Conservation (phyloP, 2,888 invertebrate genomes). For the Chalcosyrphus nemorum region DNA sequence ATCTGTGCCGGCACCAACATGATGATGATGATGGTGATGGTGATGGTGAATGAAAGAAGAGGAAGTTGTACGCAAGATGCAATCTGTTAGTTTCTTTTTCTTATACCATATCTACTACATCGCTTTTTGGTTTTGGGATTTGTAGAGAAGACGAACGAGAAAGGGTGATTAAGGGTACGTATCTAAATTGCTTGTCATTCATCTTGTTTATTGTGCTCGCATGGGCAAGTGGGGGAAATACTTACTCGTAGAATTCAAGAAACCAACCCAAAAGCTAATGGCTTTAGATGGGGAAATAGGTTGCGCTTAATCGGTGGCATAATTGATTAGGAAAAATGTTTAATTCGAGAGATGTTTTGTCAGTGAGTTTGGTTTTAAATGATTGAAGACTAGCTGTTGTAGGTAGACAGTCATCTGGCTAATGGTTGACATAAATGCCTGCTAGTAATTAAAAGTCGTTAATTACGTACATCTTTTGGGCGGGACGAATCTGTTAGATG, state of each 20-base stretch:
- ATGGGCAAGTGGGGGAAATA: background rate
- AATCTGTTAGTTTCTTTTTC: conserved; percentile 32
- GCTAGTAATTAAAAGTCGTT: conserved; percentile 11
- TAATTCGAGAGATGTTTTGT: conserved; percentile 1
- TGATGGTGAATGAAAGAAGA: conserved; percentile 39
- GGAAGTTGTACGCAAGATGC: conserved; percentile 52
- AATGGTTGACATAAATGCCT: background rate
- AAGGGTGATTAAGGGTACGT: conserved; percentile 53
- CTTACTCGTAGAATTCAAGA: background rate
- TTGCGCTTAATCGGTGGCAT: conserved; percentile 35
- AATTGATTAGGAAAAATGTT: conserved; percentile 20
- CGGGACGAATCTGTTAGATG: background rate
- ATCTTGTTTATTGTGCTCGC: conserved; percentile 34
- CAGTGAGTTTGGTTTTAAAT: background rate
- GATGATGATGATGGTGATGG: conserved; percentile 2
- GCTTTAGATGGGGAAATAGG: conserved; percentile 32
- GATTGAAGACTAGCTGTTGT: conserved; percentile 12
- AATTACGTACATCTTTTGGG: conserved; percentile 3
- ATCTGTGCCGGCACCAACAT: conserved; percentile 31
- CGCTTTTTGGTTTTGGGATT: background rate
- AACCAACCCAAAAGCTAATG: conserved; percentile 8
- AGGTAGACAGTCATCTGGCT: background rate
- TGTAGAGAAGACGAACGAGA: conserved; percentile 10
- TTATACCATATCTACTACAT: background rate
- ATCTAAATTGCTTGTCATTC: conserved; percentile 58